These are phyloP conservation scores for Halictus ligatus DNA, from an alignment of 2,888 invertebrate species.

Conservation along the genomic window DNA sequence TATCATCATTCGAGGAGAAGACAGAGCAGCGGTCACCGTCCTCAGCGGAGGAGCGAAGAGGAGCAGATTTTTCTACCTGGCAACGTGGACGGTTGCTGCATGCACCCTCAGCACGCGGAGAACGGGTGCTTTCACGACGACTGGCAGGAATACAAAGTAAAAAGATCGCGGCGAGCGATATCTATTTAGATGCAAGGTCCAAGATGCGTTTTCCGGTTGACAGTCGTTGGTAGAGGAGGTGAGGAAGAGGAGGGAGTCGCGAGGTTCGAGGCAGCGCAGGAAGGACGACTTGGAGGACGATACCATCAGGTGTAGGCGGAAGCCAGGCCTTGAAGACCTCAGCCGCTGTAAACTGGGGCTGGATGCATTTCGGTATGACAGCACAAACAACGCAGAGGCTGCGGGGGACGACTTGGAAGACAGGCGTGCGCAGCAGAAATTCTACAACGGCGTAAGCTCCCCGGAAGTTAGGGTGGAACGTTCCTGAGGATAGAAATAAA, in stretches of 20 bases:
- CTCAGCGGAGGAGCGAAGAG: slow-evolving; percentile 49
- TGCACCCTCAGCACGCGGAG: slow-evolving; percentile 25
- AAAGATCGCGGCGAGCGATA: neutral
- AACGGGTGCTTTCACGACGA: neutral
- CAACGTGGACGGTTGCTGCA: slow-evolving; percentile 31
- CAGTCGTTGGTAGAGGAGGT: neutral
- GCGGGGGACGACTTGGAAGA: neutral
- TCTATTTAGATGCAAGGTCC: neutral
- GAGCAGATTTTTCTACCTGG: slow-evolving; percentile 39
- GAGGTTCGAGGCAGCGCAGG: neutral
- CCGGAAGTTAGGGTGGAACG: neutral
- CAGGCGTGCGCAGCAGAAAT: neutral
- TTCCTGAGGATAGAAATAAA: neutral
- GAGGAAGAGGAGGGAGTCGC: slow-evolving; percentile 8
- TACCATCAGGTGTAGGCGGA: neutral
- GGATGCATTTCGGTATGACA: neutral
- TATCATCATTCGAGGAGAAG: slow-evolving; percentile 40
- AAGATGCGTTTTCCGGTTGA: neutral
- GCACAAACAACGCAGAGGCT: neutral
- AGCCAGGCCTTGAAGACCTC: neutral
- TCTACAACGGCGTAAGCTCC: neutral
- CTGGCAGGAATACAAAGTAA: slow-evolving; percentile 41
- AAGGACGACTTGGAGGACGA: slow-evolving; percentile 2
- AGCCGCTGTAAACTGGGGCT: neutral
- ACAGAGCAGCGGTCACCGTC: slow-evolving; percentile 33